phyloP scores from a whole-genome alignment of 2,797 vertebrate genomes.

The Danio tinwini region DNA sequence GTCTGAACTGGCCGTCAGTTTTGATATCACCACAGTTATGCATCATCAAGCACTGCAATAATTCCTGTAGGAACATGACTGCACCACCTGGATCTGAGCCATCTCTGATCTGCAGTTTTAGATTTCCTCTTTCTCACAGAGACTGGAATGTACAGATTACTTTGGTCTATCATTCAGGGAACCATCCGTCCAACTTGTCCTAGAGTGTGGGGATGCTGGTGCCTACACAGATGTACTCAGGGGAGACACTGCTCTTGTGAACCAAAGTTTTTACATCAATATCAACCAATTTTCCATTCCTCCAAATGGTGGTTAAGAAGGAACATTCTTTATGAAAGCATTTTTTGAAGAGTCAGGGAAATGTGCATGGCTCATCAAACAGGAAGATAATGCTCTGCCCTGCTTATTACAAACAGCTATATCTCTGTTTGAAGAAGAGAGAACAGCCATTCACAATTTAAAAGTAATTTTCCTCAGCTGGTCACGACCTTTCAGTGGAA shows the following conservation, averaged over 20 bases:
- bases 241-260: background rate
- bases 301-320: background rate
- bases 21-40: slow-evolving; percentile 1
- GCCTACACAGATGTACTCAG: background rate
- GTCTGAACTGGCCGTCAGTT: background rate
- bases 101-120: slow-evolving; percentile 5
- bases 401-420: background rate
- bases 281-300: background rate
- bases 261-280: background rate
- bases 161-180: background rate
- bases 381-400: background rate
- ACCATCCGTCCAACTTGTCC: background rate
- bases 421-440: background rate
- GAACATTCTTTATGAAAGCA: background rate
- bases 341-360: background rate
- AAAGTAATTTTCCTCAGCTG: slow-evolving; percentile 32
- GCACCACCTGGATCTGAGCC: background rate
- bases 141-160: background rate
- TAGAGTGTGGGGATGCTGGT: background rate
- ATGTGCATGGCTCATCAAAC: background rate
- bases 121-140: slow-evolving; percentile 1
- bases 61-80: slow-evolving; percentile 27
- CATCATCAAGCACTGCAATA: slow-evolving; percentile 1
- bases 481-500: slow-evolving; percentile 62
- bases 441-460: background rate